Base-by-base conservation (phyloP, 2,888 invertebrate species). In the Ormyrus pomaceus region DNA sequence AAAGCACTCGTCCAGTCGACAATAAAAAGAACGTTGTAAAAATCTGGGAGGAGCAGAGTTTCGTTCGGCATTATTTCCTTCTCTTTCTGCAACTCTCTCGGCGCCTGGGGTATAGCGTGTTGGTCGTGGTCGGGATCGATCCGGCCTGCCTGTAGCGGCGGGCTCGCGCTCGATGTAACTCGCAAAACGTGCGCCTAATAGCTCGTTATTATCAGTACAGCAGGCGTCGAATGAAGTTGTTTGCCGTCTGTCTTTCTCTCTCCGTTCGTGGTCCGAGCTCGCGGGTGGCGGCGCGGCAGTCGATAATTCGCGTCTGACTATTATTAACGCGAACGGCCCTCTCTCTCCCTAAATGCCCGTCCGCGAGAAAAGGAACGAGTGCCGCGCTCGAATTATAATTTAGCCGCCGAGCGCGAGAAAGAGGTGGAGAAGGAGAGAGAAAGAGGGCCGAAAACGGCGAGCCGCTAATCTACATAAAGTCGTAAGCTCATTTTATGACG, bases 141-240 rank as follows among this genome's bases (percentile, higher is more conserved):
- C 84, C 84, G 84, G 83, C 85, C 81, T 83, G 85, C 85, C 34
- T 3, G 34, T 34, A 34, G 34, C 34, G 34, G 34, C 34, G 4
- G 34, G 34, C 34, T 34, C 34, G 34, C 84, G 83, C 79, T 83
- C 71, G 72, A 79, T 79, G 81, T 85, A 86, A 86, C 83, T 85
- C 84, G 83, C 78, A 78, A 83, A 85, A 86, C 86, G 86, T 86
- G 87, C 84, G 76, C 81, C 80, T 87, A 86, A 87, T 87, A 83
- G 83, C 84, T 87, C 84, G 84, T 86, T 86, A 87, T 87, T 87
- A 86, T 86, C 85, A 84, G 84, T 83, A 65, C 73, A 78, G 80
- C 66, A 73, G 83, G 79, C 83, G 83, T 83, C 51, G 85, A 85
- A 88, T 88, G 85, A 87, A 88, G 87, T 87, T 86, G 86, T 88